Evolutionary conservation across 2,888 invertebrate species (phyloP).

Genomic region (Parnassius apollo): DNA sequence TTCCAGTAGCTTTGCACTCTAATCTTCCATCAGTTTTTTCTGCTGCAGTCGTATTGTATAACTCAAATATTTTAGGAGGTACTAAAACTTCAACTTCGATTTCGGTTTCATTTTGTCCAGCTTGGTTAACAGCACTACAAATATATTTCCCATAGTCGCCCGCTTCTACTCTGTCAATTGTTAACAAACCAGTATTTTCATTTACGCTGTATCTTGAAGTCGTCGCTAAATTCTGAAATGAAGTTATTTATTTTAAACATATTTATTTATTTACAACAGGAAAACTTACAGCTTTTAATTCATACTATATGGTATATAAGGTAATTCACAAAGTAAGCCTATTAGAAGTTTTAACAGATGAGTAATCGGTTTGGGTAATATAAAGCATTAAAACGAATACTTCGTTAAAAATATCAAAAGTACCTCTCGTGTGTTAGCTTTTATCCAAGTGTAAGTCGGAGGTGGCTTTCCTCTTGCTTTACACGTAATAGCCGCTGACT

Average conservation of each 20-base stretch:
- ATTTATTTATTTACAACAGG: too few species aligned
- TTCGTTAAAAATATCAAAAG: slow-evolving; percentile 1
- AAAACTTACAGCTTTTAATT: too few species aligned
- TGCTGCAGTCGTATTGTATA: slow-evolving; percentile 86
- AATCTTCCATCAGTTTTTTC: slow-evolving; percentile 84
- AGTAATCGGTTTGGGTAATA: too few species aligned
- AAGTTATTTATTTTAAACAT: neutral
- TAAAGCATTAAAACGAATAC: neutral
- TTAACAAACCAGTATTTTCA: slow-evolving; percentile 85
- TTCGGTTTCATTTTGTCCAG: slow-evolving; percentile 85
- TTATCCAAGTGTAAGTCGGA: slow-evolving; percentile 92
- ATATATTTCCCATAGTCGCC: slow-evolving; percentile 90
- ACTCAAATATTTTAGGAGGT: slow-evolving; percentile 89
- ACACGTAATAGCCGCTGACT: slow-evolving; percentile 87
- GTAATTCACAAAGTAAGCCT: too few species aligned
- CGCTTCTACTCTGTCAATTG: slow-evolving; percentile 87
- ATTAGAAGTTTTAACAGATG: too few species aligned
- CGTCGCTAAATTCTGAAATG: slow-evolving; percentile 82
- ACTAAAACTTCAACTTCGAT: slow-evolving; percentile 87
- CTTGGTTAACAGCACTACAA: slow-evolving; percentile 90
- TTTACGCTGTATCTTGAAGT: slow-evolving; percentile 85
- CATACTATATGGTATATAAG: too few species aligned
- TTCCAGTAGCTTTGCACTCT: slow-evolving; percentile 89
- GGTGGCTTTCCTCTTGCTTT: slow-evolving; percentile 91
- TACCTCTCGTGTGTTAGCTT: slow-evolving; percentile 84